Evolutionary conservation across 2,113 vertebrate genomes (phyloP), one percentile per base, ranked within the genome.

Genomic region (Corynorhinus townsendii): DNA sequence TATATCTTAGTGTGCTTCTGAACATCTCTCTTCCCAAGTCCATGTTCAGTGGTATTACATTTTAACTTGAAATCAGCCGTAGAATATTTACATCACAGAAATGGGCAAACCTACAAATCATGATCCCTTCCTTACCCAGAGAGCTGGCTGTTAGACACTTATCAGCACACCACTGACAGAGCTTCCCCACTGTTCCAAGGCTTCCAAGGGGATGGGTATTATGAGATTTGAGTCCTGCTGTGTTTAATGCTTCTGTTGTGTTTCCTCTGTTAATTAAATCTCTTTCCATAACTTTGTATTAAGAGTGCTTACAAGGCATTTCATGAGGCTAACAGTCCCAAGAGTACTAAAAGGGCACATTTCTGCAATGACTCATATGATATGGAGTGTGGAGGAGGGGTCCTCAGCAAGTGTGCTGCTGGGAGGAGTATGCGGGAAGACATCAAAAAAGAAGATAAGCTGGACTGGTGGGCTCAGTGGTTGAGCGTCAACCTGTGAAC

Each of bases 231-330:
- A 85, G 40, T n/a, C 8, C 2, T 86, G 17, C 19, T 85, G 38
- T 89, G 64, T 83, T 84, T 56, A 64, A 86, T 16, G 47, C 45
- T 69, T 71, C 90, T 20, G 33, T 35, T 72, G 3, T 77, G 19
- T 72, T 93, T 93, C 90, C 80, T 86, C 22, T 59, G 56, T 93
- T 95, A 95, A 93, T 88, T 87, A 73, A 92, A 81, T 92, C 56
- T 93, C 80, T 68, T 62, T 30, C n/a, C 40, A 85, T 45, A 33
- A 71, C 26, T 72, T 89, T 72, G 59, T 38, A 28, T 26, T 35
- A 59, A 47, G 56, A 85, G 52, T 49, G 40, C 33, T 91, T 76
- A 84, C 40, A 56, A 86, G 59, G 45, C 76, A 62, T 35, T 49
- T 76, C 33, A 7, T 54, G 72, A 82, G 15, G 64, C 75, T 75